Evolutionary conservation across 2,113 vertebrate species (phyloP).

Genomic region (Ceyx margarethae): DNA sequence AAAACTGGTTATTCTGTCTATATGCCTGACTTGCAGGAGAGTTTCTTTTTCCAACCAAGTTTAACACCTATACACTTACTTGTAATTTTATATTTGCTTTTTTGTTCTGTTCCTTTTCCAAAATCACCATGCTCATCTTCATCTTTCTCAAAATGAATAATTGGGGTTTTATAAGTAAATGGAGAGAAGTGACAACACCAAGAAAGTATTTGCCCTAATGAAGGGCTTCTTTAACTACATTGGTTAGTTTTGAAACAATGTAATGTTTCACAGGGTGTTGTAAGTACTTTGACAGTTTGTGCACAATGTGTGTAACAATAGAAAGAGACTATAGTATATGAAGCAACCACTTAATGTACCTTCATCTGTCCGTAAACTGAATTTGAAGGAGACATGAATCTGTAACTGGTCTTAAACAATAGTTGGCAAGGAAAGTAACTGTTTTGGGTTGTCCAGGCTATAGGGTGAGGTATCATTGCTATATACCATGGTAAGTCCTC

Average conservation of each 20-base stretch:
- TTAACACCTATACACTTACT: background rate
- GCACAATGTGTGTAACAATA: background rate
- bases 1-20: background rate
- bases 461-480: background rate
- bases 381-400: background rate
- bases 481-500: background rate
- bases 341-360: background rate
- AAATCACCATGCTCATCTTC: background rate
- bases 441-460: background rate
- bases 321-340: background rate
- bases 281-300: background rate
- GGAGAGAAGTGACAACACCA: background rate
- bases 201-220: background rate
- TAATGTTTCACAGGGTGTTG: background rate
- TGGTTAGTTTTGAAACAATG: background rate
- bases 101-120: background rate
- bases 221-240: background rate
- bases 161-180: background rate
- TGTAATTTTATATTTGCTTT: background rate
- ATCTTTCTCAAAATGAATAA: background rate
- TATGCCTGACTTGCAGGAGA: background rate
- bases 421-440: background rate
- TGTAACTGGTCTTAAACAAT: background rate
- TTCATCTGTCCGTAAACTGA: background rate
- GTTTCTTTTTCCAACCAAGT: background rate